These are phyloP conservation scores for Phainopepla nitens DNA, from an alignment of 2,113 vertebrate genomes.

Conservation along the genomic window DNA sequence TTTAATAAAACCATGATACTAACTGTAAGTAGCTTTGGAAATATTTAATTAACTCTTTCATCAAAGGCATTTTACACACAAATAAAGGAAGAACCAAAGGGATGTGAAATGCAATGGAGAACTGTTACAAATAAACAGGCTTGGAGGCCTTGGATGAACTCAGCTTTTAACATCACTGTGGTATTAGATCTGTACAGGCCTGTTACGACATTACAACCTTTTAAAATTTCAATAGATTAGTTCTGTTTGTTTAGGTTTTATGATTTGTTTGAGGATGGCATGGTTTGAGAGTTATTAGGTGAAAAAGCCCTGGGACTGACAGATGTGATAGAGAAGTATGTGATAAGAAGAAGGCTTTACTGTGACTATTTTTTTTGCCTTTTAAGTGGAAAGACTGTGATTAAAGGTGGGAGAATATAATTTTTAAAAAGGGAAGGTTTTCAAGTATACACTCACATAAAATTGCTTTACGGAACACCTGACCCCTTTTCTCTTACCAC, in stretches of 20 bases:
- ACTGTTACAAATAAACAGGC: not conserved
- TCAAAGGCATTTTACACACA: not conserved
- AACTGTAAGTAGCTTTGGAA: not conserved
- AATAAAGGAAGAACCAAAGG: not conserved
- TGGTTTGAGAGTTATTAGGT: not conserved
- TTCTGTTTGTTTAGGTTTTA: not conserved
- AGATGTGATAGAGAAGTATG: not conserved
- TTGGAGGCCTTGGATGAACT: not conserved
- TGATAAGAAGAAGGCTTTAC: not conserved
- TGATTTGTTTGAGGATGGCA: not conserved
- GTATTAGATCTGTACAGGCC: not conserved
- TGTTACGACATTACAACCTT: not conserved
- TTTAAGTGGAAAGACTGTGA: not conserved
- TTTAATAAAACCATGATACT: not conserved
- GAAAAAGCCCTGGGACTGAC: not conserved
- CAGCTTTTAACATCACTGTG: not conserved
- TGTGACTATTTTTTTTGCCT: not conserved
- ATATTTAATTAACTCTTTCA: not conserved
- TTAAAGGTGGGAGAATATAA: not conserved
- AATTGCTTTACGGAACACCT: not conserved
- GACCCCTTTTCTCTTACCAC: not conserved
- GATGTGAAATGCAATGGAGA: not conserved
- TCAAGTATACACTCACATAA: not conserved
- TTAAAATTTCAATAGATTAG: not conserved
- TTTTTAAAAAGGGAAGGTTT: not conserved